These are phyloP conservation scores for Gadopsis marmoratus DNA, from an alignment of 2,797 vertebrate species.

Conservation along the genomic window DNA sequence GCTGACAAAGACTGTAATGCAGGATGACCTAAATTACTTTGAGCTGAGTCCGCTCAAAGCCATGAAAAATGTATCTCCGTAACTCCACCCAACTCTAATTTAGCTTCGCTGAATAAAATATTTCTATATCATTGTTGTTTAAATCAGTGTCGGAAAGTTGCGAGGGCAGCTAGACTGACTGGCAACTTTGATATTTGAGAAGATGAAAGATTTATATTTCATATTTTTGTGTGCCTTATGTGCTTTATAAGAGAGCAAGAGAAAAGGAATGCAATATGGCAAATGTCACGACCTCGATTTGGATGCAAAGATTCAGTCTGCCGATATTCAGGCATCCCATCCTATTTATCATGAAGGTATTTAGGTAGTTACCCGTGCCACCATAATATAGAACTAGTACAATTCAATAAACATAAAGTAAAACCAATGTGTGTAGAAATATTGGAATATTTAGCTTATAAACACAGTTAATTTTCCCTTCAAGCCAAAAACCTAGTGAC, in stretches of 20 bases:
- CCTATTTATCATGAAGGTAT: background rate
- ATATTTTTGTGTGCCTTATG: background rate
- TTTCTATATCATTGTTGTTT: conserved; percentile 32
- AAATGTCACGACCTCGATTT: background rate
- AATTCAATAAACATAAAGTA: background rate
- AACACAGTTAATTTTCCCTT: background rate
- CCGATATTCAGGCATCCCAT: background rate
- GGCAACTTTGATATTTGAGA: conserved; percentile 27
- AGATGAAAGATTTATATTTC: conserved; percentile 26
- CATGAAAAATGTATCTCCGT: conserved; percentile 46
- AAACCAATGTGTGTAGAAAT: background rate
- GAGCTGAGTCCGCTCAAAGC: conserved; percentile 25
- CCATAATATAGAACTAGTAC: background rate
- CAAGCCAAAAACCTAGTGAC: background rate
- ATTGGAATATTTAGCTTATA: background rate
- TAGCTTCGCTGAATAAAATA: conserved; percentile 23
- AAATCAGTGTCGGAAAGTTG: conserved; percentile 3
- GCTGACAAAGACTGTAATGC: conserved; percentile 50
- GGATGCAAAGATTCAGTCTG: background rate
- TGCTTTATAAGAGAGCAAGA: background rate
- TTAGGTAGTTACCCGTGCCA: background rate
- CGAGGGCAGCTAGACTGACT: conserved; percentile 1
- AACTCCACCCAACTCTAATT: conserved; percentile 22
- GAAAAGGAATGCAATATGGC: conserved; percentile 3
- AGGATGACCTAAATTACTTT: conserved; percentile 43